Evolutionary conservation across 2,113 vertebrate species (phyloP), one percentile per base, ranked within the genome.

Genomic region (Tichodroma muraria): DNA sequence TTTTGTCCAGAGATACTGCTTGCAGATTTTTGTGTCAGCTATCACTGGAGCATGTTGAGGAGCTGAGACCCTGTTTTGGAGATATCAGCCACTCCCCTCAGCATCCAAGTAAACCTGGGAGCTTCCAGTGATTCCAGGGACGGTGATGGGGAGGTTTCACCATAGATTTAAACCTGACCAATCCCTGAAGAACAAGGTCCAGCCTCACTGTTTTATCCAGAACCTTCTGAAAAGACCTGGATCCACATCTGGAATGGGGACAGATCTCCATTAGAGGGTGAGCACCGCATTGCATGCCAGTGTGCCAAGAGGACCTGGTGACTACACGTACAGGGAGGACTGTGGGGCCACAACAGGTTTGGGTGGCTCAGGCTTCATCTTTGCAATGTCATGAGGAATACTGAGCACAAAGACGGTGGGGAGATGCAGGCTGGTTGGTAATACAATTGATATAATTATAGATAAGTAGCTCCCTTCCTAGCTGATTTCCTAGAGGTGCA

Each of bases 161-260:
- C 19, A 24, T 8, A 0, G 0, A 35, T 47, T 69, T 68, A 64
- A 64, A 17, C n/a, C 33, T 9, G 9, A 57, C 4, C 17, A 28
- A 15, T 15, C 17, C 42, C 24, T 22, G 20, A 73, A 49, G 47
- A 77, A 10, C 16, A 50, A 27, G 23, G 18, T 50, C 47, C 30
- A 35, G 35, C 33, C 19, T 33, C 23, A 11, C n/a, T 76, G 7
- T 38, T 75, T 84, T 44, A 35, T 33, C 19, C 23, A 84, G n/a
- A 1, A 4, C 11, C 6, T 17, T 52, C 49, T 60, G 38, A 54
- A 63, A 66, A 37, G 10, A 79, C 60, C 7, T 76, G 76, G 38
- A 30, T 68, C 37, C 21, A 9, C 13, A 61, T 24, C 5, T 68
- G 40, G 40, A 35, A 47, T 44, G 27, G 37, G 21, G n/a, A 69